Conservation (phyloP, 2,113 vertebrate species). For the Chlamydotis undulata region DNA sequence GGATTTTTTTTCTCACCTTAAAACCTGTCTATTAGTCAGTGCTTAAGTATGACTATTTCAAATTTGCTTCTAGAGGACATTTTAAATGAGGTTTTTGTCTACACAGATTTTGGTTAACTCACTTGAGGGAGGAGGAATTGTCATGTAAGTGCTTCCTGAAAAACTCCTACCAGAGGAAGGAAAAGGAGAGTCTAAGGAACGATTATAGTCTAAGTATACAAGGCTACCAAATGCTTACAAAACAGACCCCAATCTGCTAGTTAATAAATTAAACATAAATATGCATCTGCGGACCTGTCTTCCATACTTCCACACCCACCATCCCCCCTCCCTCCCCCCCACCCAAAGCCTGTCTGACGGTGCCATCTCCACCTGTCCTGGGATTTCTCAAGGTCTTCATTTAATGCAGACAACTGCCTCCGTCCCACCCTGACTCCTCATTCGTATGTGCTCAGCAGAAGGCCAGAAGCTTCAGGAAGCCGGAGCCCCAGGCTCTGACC, state of each 20-base stretch:
- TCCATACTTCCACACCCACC: neutral
- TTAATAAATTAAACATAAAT: neutral
- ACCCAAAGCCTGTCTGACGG: neutral
- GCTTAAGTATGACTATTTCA: neutral
- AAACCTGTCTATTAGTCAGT: neutral
- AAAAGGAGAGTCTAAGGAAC: neutral
- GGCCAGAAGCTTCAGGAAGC: neutral
- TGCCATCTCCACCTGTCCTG: neutral
- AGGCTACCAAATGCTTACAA: neutral
- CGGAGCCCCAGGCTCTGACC: neutral
- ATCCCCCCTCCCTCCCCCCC: too few species aligned
- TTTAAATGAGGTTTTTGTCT: neutral
- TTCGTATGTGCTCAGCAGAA: neutral
- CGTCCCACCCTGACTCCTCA: neutral
- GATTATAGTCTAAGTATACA: neutral
- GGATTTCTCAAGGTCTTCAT: neutral
- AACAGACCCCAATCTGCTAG: neutral
- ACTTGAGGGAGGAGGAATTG: neutral
- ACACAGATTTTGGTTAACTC: neutral
- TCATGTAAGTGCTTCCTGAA: neutral
- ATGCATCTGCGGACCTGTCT: accelerated
- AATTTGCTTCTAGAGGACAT: neutral
- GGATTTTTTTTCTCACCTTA: neutral
- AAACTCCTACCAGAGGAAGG: neutral
- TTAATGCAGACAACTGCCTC: neutral